Conservation (phyloP, 2,797 vertebrate species). For the Danio aesculapii region DNA sequence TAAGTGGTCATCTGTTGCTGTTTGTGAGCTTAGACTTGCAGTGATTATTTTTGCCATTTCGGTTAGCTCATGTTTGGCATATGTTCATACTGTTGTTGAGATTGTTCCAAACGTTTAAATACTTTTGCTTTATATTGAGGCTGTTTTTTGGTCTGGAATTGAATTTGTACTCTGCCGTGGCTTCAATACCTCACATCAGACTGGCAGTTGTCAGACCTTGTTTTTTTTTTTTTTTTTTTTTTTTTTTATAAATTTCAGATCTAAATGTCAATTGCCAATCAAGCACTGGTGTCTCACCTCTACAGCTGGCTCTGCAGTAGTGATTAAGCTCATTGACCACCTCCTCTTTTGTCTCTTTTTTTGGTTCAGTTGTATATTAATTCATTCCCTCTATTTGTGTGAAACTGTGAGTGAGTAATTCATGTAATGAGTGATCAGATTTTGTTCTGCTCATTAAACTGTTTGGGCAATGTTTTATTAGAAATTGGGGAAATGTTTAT, state of each 20-base stretch:
- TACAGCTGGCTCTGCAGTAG: slow-evolving; percentile 28
- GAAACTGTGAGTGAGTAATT: slow-evolving; percentile 27
- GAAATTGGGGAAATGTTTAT: too few species aligned
- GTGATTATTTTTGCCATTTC: slow-evolving; percentile 2
- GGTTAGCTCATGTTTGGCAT: slow-evolving; percentile 7
- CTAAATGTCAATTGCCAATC: slow-evolving; percentile 31
- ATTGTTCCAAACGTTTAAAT: slow-evolving; percentile 19
- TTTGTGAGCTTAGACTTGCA: slow-evolving; percentile 20
- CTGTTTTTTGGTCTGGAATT: slow-evolving; percentile 25
- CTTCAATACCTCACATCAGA: neutral
- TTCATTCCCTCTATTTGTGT: slow-evolving; percentile 16
- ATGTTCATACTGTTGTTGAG: slow-evolving; percentile 9
- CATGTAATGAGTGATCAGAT: neutral
- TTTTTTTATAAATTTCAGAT: slow-evolving; percentile 9
- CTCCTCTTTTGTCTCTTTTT: neutral
- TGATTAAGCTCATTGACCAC: slow-evolving; percentile 23
- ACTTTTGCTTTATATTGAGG: slow-evolving; percentile 15
- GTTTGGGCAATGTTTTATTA: too few species aligned
- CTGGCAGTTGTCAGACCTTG: slow-evolving; percentile 2
- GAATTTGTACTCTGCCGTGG: neutral
- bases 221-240: neutral
- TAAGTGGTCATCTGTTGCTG: slow-evolving; percentile 4
- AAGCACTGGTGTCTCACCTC: slow-evolving; percentile 29
- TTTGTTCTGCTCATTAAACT: too few species aligned
- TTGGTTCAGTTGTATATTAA: neutral